Percentiles rank a stretch among this genome's conserved stretches.
Conservation (phyloP, 2,888 invertebrate genomes). For the Rutpela maculata region DNA sequence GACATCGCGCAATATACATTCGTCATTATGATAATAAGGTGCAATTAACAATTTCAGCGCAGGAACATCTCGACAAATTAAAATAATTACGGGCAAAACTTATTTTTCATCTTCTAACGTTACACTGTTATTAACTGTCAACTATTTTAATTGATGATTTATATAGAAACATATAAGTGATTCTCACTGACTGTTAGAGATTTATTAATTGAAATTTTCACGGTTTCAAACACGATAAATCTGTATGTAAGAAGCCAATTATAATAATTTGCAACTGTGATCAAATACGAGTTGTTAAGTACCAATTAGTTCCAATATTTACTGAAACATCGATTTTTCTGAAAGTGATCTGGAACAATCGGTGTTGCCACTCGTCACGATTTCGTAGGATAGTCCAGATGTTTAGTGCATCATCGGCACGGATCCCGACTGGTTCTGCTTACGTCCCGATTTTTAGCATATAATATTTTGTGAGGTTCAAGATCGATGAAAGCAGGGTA, state of each 20-base stretch:
- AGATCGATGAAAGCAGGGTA: too few relatives aligned
- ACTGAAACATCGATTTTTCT: too few relatives aligned
- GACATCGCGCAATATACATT: conserved; percentile 24
- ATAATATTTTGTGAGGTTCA: too few relatives aligned
- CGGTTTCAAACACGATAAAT: background rate
- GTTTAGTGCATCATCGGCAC: too few relatives aligned
- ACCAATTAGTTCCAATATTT: background rate
- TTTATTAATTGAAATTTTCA: background rate
- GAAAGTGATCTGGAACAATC: too few relatives aligned
- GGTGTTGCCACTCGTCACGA: too few relatives aligned
- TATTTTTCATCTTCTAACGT: background rate
- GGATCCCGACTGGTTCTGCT: too few relatives aligned
- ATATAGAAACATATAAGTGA: background rate
- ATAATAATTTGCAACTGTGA: background rate
- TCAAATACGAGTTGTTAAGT: background rate
- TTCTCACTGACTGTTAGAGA: background rate
- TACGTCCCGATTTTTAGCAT: too few relatives aligned
- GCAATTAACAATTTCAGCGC: conserved; percentile 12
- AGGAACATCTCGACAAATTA: background rate
- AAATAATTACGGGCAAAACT: background rate
- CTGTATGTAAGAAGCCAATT: background rate
- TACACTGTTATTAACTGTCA: background rate
- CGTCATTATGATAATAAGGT: conserved; percentile 9
- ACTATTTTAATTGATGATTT: background rate
- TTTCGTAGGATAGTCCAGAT: too few relatives aligned